These are phyloP conservation scores for Dascillus cervinus DNA, from an alignment of 2,888 invertebrate species.

Conservation along the genomic window DNA sequence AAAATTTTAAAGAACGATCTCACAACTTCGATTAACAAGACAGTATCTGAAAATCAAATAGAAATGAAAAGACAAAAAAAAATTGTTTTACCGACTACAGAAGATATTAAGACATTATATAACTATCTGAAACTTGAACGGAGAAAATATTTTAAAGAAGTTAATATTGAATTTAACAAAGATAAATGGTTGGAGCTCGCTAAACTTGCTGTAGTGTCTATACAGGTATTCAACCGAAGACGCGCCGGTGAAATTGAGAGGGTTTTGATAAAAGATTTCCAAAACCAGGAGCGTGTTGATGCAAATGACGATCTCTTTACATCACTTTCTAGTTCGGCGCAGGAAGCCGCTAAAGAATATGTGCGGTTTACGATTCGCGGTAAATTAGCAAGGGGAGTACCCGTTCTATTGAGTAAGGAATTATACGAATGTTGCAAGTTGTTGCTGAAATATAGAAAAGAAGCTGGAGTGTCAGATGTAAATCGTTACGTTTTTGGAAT, in stretches of 20 bases:
- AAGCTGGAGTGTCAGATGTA: conserved; percentile 9
- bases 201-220: no score
- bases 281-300: no score
- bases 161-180: no score
- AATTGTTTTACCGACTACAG: not conserved
- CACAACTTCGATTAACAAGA: not conserved
- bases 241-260: no score
- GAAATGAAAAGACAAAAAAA: not conserved
- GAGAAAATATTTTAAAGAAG: no score
- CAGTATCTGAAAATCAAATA: conserved; percentile 1
- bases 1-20: not conserved
- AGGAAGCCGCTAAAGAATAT: conserved; percentile 6
- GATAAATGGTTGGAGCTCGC: no score
- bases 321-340: no score
- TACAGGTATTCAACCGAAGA: no score
- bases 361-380: conserved; percentile 9
- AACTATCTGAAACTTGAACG: not conserved
- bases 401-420: conserved; percentile 5
- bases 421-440: conserved; percentile 9
- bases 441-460: conserved; percentile 9
- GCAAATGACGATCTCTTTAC: no score
- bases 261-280: no score
- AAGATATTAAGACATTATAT: not conserved
- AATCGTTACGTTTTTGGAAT: no score
- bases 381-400: conserved; percentile 6